phyloP scores from a whole-genome alignment of 2,797 vertebrate genomes.

The Argyrosomus regius region DNA sequence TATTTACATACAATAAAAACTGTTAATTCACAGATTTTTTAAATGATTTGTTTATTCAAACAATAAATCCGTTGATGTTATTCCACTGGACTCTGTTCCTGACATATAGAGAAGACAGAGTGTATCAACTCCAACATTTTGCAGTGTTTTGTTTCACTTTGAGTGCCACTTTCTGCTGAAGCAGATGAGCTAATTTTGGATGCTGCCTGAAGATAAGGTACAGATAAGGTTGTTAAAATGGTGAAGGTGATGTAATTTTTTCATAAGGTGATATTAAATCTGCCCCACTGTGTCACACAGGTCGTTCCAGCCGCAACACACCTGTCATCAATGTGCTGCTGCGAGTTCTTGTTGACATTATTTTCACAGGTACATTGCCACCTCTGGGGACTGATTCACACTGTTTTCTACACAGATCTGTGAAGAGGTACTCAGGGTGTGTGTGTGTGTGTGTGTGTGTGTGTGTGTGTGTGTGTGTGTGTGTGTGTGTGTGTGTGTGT shows the following conservation, averaged over 20 bases:
- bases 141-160: not conserved
- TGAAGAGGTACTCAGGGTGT: not conserved
- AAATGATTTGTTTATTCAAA: not conserved
- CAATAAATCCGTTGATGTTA: not conserved
- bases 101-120: not conserved
- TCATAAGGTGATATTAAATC: not conserved
- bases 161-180: not conserved
- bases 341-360: not conserved
- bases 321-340: not conserved
- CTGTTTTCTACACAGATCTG: not conserved
- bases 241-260: not conserved
- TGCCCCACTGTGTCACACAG: rapidly evolving
- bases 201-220: not conserved
- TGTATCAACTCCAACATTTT: not conserved
- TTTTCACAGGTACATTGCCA: not conserved
- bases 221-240: not conserved
- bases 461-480: conserved; percentile 4
- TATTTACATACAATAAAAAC: too few species aligned
- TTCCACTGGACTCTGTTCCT: not conserved
- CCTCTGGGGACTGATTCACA: conserved; percentile 20
- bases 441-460: not conserved
- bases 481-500: conserved; percentile 5
- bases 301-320: not conserved
- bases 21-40: too few species aligned
- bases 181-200: not conserved